These are phyloP conservation scores for Eupithecia tripunctaria DNA, from an alignment of 2,888 invertebrate species.

Conservation along the genomic window DNA sequence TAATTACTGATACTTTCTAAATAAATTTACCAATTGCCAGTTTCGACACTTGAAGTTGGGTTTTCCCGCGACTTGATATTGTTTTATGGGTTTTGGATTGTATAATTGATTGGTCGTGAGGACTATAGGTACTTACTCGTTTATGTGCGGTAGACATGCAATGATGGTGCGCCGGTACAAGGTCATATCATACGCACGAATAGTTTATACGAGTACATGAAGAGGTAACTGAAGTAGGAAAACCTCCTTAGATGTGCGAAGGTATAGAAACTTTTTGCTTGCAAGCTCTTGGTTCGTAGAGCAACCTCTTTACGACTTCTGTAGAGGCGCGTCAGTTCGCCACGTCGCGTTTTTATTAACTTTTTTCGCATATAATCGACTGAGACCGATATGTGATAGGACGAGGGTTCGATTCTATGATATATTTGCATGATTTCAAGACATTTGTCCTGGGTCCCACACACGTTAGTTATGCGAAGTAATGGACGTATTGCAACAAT, in stretches of 20 bases:
- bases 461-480: neutral
- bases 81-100: slow-evolving; percentile 32
- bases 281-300: neutral
- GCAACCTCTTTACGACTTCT: neutral
- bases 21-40: neutral
- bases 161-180: slow-evolving; percentile 21
- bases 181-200: slow-evolving; percentile 14
- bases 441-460: neutral
- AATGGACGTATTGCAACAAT: neutral
- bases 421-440: neutral
- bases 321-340: neutral
- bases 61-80: slow-evolving; percentile 46
- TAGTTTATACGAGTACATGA: neutral
- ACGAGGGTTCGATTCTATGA: neutral
- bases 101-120: slow-evolving; percentile 30
- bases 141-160: slow-evolving; percentile 30
- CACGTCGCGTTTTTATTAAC: neutral
- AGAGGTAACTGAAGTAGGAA: slow-evolving; percentile 2
- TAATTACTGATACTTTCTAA: neutral
- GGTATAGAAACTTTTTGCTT: neutral
- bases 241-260: neutral
- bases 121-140: slow-evolving; percentile 1
- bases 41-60: slow-evolving; percentile 29
- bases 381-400: neutral
- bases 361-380: neutral